Evolutionary conservation across 1,140 invertebrate species (phyloP).

Genomic region (Rhopalosiphum maidis): DNA sequence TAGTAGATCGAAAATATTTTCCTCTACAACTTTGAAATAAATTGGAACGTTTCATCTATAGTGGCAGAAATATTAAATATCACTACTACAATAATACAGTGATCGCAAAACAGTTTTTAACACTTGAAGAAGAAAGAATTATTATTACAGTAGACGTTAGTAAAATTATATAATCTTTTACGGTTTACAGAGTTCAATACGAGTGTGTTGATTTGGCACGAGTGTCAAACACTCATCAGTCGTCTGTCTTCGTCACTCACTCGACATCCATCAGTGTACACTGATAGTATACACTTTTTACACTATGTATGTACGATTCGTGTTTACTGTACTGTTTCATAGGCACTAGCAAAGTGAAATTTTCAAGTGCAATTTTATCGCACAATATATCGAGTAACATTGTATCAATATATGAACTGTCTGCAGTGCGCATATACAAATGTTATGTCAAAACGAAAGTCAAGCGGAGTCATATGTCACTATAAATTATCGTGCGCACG

Average conservation of each 20-base stretch:
- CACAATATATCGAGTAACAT: neutral
- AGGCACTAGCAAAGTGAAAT: neutral
- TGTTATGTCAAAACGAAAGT: slow-evolving; percentile 39
- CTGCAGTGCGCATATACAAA: neutral
- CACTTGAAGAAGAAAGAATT: neutral
- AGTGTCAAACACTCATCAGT: neutral
- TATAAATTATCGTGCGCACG: slow-evolving; percentile 25
- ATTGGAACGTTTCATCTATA: neutral
- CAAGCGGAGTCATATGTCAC: slow-evolving; percentile 21
- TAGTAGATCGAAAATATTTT: neutral
- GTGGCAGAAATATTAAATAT: neutral
- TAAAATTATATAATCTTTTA: neutral
- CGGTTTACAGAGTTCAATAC: neutral
- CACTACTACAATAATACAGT: neutral
- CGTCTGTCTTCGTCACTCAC: no score
- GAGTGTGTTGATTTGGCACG: neutral
- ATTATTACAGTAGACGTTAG: neutral
- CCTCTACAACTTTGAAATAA: neutral
- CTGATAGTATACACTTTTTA: neutral
- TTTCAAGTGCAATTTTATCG: slow-evolving; percentile 11
- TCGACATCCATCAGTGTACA: neutral
- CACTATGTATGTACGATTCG: neutral
- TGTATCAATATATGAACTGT: slow-evolving; percentile 7
- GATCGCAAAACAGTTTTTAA: neutral
- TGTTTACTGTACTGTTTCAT: neutral